A percentile compares a stretch with the other conserved stretches of the same genome.
These are phyloP conservation scores for Eubasilissa regina DNA, from an alignment of 1,140 invertebrate species.

Conservation along the genomic window DNA sequence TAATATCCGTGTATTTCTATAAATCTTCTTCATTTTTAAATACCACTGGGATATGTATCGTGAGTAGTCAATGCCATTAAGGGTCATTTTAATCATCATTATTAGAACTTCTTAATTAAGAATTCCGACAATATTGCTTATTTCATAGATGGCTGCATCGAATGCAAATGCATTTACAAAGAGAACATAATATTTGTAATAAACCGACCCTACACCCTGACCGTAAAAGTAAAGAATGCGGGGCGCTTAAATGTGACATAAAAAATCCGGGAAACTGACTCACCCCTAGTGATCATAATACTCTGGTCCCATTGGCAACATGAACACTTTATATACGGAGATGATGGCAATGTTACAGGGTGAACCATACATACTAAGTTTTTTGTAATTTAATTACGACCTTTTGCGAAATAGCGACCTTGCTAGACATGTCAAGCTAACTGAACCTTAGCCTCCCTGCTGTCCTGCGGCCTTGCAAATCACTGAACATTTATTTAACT, in stretches of 20 bases:
- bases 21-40: too few relatives aligned
- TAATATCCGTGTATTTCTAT: too few relatives aligned
- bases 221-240: conserved; percentile 45
- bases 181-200: conserved; percentile 41
- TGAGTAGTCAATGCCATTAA: too few relatives aligned
- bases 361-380: neutral
- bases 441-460: too few relatives aligned
- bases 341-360: neutral
- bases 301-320: neutral
- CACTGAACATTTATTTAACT: too few relatives aligned
- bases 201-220: conserved; percentile 32
- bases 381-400: neutral
- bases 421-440: too few relatives aligned
- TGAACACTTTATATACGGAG: conserved; percentile 3
- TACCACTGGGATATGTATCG: too few relatives aligned
- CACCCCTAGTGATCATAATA: conserved; percentile 29
- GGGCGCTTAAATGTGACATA: conserved; percentile 38
- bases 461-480: too few relatives aligned
- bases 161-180: conserved; percentile 28
- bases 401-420: too few relatives aligned
- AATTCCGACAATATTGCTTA: too few relatives aligned
- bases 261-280: conserved; percentile 36
- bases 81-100: too few relatives aligned
- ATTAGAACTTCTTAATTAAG: too few relatives aligned
- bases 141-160: neutral